Evolutionary conservation across 2,888 invertebrate genomes (phyloP), one percentile per base, ranked within the genome.

Genomic region (Aphidoletes aphidimyza): DNA sequence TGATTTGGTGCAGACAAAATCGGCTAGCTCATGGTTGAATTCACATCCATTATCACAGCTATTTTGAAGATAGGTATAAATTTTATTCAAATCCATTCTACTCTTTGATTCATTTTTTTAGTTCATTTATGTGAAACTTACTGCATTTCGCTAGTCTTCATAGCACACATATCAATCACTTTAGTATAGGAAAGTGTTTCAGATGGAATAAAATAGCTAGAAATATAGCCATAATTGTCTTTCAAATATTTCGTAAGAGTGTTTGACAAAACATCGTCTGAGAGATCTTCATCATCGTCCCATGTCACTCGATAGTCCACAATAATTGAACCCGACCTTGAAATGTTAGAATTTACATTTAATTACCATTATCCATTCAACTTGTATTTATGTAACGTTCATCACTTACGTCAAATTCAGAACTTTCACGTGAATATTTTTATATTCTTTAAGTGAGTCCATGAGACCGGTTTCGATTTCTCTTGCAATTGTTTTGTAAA

Each of bases 241-340:
- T 89, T 0, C 9, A 94, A 89, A 87, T 92, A 91, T 34, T 90
- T 88, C 69, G 91, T 88, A 6, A 94, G 89, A 86, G 89, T 91
- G 11, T 89, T 88, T 86, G 91, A 89, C 8, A 94, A 87, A 26
- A 89, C 88, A 78, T 89, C 88, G 6, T 91, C 89, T 85, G 91
- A 91, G 17, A 93, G 89, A 84, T 89, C 88, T 86, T 91, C 89
- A 0, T 90, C 90, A 42, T 90, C 92, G 84, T 90, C 90, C 94
- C 94, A 94, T 84, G 92, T 92, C 45, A 94, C 90, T 87, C 94
- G 91, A 89, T 93, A 94, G 86, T 92, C 93, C 3, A 92, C 93
- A 59, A 93, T 90, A 83, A 94, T 91, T 85, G 94, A 94, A 86
- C 94, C 94, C 84, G 92, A 91, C 87, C 94, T 94, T n/a, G n/a